Conservation (phyloP, 2,888 invertebrate genomes). For the Amblyteles armatorius region DNA sequence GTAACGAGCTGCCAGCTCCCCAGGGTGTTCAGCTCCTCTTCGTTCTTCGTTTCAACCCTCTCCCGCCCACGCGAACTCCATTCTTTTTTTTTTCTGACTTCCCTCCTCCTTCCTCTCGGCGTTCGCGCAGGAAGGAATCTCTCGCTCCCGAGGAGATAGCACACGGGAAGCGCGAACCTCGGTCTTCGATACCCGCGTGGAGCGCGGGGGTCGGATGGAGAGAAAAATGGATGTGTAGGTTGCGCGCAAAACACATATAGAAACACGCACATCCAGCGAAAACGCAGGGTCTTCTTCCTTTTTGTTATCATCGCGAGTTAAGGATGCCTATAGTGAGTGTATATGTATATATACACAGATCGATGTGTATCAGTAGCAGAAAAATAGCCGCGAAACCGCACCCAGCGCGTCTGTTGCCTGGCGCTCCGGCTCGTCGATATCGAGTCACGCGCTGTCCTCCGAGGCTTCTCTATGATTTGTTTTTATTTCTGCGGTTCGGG, state of each 20-base stretch:
- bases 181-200: neutral
- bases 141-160: neutral
- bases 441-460: slow-evolving; percentile 60
- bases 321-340: neutral
- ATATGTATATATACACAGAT: slow-evolving; percentile 36
- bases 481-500: slow-evolving; percentile 69
- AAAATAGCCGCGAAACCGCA: slow-evolving; percentile 31
- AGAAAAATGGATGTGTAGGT: slow-evolving; percentile 6
- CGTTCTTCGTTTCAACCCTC: slow-evolving; percentile 68
- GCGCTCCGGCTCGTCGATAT: slow-evolving; percentile 64
- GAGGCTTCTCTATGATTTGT: slow-evolving; percentile 72
- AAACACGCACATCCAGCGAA: slow-evolving; percentile 7
- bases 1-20: slow-evolving; percentile 84
- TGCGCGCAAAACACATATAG: neutral
- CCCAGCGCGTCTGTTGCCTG: slow-evolving; percentile 13
- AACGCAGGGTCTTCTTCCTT: neutral
- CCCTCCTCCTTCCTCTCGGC: neutral
- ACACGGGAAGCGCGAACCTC: neutral
- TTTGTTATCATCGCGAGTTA: neutral
- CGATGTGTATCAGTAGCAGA: slow-evolving; percentile 64
- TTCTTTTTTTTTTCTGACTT: slow-evolving; percentile 47
- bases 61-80: slow-evolving; percentile 49
- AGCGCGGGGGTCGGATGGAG: neutral
- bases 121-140: slow-evolving; percentile 40
- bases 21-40: slow-evolving; percentile 80